Evolutionary conservation across 2,113 vertebrate species (phyloP).

Genomic region (Hippocampus abdominalis): DNA sequence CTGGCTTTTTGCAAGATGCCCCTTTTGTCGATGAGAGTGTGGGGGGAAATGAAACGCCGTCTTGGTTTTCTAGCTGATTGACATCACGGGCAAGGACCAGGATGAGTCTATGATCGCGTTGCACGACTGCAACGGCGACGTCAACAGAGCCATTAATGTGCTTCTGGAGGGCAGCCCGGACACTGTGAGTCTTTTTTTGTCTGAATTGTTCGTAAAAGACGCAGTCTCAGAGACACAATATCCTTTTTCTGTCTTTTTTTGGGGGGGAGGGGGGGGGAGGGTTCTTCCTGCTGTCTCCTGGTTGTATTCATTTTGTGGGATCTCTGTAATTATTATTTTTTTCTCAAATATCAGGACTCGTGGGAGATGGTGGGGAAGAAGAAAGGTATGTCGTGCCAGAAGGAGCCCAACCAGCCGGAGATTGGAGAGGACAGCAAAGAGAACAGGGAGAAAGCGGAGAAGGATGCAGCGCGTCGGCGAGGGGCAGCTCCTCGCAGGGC

Average conservation of each 20-base stretch:
- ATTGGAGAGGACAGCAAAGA: constrained; percentile 90
- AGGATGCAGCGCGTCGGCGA: constrained; percentile 86
- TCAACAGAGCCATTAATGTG: constrained; percentile 98
- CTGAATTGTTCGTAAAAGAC: not conserved
- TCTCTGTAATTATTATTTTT: not conserved
- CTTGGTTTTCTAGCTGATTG: constrained; percentile 80
- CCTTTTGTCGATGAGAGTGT: not conserved
- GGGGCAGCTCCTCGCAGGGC: constrained; percentile 83
- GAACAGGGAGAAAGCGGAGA: constrained; percentile 84
- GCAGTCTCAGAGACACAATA: no score
- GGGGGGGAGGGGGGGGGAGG: not conserved
- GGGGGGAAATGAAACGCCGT: not conserved
- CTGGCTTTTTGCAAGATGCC: not conserved
- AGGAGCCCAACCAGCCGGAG: constrained; percentile 84
- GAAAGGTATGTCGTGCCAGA: constrained; percentile 91
- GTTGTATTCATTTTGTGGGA: not conserved
- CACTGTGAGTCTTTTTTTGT: constrained; percentile 80
- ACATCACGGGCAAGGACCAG: constrained; percentile 99
- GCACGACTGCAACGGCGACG: constrained; percentile 95
- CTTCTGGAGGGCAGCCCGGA: constrained; percentile 96
- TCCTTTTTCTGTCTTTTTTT: not conserved
- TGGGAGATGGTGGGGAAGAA: constrained; percentile 99
- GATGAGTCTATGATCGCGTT: constrained; percentile 98
- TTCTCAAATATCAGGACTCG: constrained; percentile 77
- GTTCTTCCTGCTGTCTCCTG: not conserved